Evolutionary conservation across 2,797 vertebrate species (phyloP), one percentile per base, ranked within the genome.

Genomic region (Zalophus californianus): DNA sequence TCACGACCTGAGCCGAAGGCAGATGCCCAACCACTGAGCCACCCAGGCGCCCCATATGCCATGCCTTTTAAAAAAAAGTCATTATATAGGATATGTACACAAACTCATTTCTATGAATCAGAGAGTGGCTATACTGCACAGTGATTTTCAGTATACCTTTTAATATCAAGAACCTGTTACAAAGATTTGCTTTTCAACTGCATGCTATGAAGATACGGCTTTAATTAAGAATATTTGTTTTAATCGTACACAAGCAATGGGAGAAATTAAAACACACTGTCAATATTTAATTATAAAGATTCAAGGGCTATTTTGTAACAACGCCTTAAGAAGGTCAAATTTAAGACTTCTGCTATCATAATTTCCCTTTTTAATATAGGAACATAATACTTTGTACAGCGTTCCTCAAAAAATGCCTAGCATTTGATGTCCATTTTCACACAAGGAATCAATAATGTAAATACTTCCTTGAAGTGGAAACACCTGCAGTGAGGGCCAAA

Each of bases 201-300:
- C 10, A 96, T 89, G 90, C 86, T 97, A 94, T 35, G 89, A 97
- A 95, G 58, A 48, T 62, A 64, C 35, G 60, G 58, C 15, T 91
- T 32, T 11, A 96, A 82, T 97, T 92, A 96, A 96, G 48, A 82
- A 79, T 93, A 41, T 94, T 96, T 97, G 54, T 80, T 90, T 95
- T 96, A 58, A 25, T 97, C 58, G 89, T 97, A 96, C 87, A 86
- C 44, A 91, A 91, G 92, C 96, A 97, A 70, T 2, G 35, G 75
- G 70, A 66, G 8, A 97, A 98, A 98, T 96, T 80, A 98, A 96
- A 97, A 94, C 85, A 92, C 4, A 32, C 27, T 94, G 85, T 97
- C 91, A 83, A 94, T 79, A 83, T 93, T 54, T 96, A 97, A 77
- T 77, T 88, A 90, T 68, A 80, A 89, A 58, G 73, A 88, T 91